phyloP scores from a whole-genome alignment of 2,113 vertebrate species.

The Coreoperca whiteheadi region DNA sequence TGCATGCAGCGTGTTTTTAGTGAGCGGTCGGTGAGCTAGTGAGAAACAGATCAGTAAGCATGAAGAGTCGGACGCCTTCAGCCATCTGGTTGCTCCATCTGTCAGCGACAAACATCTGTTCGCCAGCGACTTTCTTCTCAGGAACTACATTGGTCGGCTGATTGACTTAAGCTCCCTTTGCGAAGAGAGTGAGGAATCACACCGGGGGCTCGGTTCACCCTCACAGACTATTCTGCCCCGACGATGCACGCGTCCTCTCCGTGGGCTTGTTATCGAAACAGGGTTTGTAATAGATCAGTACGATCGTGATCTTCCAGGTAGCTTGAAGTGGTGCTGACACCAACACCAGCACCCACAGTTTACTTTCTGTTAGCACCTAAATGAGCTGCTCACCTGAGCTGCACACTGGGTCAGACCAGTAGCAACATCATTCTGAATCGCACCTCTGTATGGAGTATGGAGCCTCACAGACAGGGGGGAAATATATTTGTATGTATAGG shows the following conservation, averaged over 20 bases:
- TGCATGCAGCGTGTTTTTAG: slow-evolving; percentile 1
- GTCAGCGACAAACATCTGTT: slow-evolving; percentile 15
- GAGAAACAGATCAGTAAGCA: slow-evolving; percentile 18
- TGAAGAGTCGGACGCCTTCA: not conserved
- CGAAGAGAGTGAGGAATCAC: not conserved
- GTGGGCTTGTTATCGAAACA: no score
- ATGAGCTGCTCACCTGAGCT: not conserved
- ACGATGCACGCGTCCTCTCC: no score
- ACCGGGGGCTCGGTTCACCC: not conserved
- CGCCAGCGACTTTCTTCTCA: not conserved
- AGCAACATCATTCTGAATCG: not conserved
- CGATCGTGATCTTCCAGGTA: no score
- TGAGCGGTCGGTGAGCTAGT: slow-evolving; percentile 28
- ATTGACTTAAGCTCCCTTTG: no score
- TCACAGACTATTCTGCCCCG: no score
- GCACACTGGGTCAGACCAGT: not conserved
- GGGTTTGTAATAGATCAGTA: no score
- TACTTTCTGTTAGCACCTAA: not conserved
- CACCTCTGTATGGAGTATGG: not conserved
- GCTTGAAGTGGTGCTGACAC: no score
- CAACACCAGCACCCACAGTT: not conserved
- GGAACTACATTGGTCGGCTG: not conserved
- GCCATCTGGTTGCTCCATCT: slow-evolving; percentile 43
- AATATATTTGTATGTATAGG: not conserved
- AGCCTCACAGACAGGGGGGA: not conserved